Base-by-base conservation (phyloP, 2,113 vertebrate species). In the Cairina moschata region DNA sequence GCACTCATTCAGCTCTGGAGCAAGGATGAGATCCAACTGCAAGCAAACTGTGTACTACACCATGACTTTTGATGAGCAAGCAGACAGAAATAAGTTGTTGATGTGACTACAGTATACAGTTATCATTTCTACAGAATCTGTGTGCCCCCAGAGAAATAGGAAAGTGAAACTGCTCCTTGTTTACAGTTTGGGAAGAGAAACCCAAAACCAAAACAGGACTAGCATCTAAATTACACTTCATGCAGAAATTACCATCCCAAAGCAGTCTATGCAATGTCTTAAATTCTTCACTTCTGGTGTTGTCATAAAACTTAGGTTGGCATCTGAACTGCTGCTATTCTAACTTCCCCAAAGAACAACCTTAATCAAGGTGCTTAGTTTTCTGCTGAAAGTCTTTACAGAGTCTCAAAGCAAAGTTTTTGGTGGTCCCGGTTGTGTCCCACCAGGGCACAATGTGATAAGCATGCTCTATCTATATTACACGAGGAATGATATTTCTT, bases 41-140 rank as follows among this genome's bases (percentile, higher is more conserved):
- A 88, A 63, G 26, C 52, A 92, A 75, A 85, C 2, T 0, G 13
- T 25, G 15, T n/a, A 55, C 16, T 74, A 50, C 15, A 26, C 16
- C 46, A 40, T 38, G 65, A 38, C 42, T 93, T 88, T 54, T 91
- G 82, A 95, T 60, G 62, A 96, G 48, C 44, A 90, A 94, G 84
- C 54, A 75, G 69, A 82, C 0, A 0, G 52, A 92, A 94, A 78
- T 34, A 81, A 48, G 29, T 56, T 67, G 34, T 67, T 62, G 88
- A 58, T 38, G 11, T 81, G 73, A 84, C 58, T 85, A 11, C 72
- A 65, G 42, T 42, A 72, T 13, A 77, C 4, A n/a, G 74, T 74
- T 71, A 58, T 13, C 32, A 85, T 31, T 29, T 26, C 29, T 67
- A 36, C 8, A 68, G 23, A 40, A 56, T 40, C 32, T 63, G 38